These are phyloP conservation scores for Netelia fuscicornis DNA, from an alignment of 2,888 invertebrate genomes.

Conservation along the genomic window DNA sequence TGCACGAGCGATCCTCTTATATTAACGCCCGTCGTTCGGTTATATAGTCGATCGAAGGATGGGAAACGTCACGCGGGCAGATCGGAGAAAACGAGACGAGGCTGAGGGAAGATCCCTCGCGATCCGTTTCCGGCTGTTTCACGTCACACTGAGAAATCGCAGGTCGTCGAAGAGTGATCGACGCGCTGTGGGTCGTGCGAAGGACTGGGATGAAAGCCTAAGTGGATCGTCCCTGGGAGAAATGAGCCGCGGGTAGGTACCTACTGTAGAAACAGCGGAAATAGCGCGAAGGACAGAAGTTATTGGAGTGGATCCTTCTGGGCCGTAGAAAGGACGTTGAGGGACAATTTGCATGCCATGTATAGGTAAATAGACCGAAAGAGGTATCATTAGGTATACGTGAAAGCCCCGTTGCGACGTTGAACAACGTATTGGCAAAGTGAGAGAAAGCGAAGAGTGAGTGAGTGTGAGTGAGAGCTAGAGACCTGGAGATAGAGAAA, in stretches of 20 bases:
- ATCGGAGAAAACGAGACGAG: slow-evolving; percentile 8
- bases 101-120: neutral
- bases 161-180: slow-evolving; percentile 14
- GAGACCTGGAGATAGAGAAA: neutral
- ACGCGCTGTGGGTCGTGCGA: neutral
- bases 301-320: slow-evolving; percentile 41
- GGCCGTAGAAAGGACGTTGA: neutral
- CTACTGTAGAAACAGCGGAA: slow-evolving; percentile 28
- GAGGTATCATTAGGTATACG: slow-evolving; percentile 48
- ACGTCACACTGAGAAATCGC: slow-evolving; percentile 18
- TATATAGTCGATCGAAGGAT: no score
- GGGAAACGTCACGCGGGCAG: neutral
- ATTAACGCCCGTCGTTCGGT: no score
- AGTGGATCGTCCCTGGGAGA: slow-evolving; percentile 21
- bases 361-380: slow-evolving; percentile 50
- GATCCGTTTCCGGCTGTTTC: slow-evolving; percentile 29
- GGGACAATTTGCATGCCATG: slow-evolving; percentile 40
- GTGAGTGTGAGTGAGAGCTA: no score
- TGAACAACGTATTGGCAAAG: slow-evolving; percentile 20
- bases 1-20: neutral
- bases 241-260: neutral
- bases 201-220: slow-evolving; percentile 23
- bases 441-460: slow-evolving; percentile 6
- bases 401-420: slow-evolving; percentile 5
- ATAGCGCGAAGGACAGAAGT: slow-evolving; percentile 36